These are phyloP conservation scores for Drosophila pseudotakahashii DNA, from an alignment of 2,888 invertebrate species.

Conservation along the genomic window DNA sequence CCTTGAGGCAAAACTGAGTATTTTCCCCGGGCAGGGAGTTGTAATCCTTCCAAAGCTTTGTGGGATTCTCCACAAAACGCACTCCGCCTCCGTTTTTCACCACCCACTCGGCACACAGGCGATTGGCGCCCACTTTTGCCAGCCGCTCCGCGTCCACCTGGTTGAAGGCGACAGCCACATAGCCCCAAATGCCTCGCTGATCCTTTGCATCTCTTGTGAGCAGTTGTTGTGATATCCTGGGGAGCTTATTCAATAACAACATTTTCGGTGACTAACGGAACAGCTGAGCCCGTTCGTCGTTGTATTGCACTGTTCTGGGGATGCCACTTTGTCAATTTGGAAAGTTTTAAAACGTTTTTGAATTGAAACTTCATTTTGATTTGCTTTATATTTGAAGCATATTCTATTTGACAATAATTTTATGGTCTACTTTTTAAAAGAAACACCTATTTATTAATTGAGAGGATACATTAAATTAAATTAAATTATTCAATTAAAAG, in stretches of 20 bases:
- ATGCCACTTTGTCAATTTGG: constrained; percentile 3
- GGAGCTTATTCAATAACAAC: constrained; percentile 41
- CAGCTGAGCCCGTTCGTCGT: constrained; percentile 43
- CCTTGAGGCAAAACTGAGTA: constrained; percentile 85
- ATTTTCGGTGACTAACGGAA: constrained; percentile 39
- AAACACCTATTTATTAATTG: no score
- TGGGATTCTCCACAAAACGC: constrained; percentile 87
- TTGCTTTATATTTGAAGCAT: background rate
- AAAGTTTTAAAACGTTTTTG: constrained; percentile 1
- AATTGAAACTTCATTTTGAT: constrained; percentile 5
- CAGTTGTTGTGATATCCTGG: constrained; percentile 6
- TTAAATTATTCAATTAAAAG: no score
- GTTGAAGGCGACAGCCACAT: constrained; percentile 86
- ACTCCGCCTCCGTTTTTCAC: constrained; percentile 94
- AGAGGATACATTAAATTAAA: no score
- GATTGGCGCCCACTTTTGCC: constrained; percentile 90
- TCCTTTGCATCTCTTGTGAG: background rate
- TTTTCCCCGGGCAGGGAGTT: constrained; percentile 89
- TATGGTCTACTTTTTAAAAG: background rate
- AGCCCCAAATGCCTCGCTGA: constrained; percentile 76
- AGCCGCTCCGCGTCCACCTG: constrained; percentile 89
- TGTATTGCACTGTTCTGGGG: constrained; percentile 46
- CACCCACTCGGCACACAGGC: constrained; percentile 97
- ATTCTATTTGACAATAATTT: background rate
- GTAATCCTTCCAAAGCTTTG: constrained; percentile 88